Conservation (phyloP, 2,888 invertebrate species). For the Eudasyphora cyanicolor region DNA sequence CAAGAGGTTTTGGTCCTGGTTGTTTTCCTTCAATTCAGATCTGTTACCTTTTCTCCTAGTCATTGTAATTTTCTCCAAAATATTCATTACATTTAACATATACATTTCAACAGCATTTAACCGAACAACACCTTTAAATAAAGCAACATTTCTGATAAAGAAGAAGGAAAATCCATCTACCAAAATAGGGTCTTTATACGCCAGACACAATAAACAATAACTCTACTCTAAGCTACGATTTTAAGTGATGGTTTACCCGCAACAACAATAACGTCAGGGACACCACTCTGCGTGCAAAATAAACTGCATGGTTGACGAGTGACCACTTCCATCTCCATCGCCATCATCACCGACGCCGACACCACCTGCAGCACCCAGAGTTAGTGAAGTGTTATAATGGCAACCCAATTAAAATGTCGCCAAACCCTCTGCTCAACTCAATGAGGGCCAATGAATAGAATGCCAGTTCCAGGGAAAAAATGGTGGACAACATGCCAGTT, state of each 20-base stretch:
- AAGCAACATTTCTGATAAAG: neutral
- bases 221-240: neutral
- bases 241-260: neutral
- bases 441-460: neutral
- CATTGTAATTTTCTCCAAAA: too few species aligned
- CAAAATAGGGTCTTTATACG: neutral
- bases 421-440: neutral
- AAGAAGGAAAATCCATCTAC: neutral
- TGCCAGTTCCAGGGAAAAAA: neutral
- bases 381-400: conserved; percentile 53
- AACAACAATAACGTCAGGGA: neutral
- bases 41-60: too few species aligned
- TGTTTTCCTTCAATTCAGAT: too few species aligned
- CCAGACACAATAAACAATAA: neutral
- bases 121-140: neutral
- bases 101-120: too few species aligned
- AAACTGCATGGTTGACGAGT: neutral
- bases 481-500: conserved; percentile 27
- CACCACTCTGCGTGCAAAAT: neutral
- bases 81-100: too few species aligned
- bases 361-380: neutral
- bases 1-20: too few species aligned
- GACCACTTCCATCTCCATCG: neutral
- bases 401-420: conserved; percentile 54
- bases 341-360: neutral